A percentile compares a stretch with the other conserved stretches of the same genome.
Evolutionary conservation across 2,797 vertebrate genomes (phyloP).

Genomic region (Notamacropus eugenii): DNA sequence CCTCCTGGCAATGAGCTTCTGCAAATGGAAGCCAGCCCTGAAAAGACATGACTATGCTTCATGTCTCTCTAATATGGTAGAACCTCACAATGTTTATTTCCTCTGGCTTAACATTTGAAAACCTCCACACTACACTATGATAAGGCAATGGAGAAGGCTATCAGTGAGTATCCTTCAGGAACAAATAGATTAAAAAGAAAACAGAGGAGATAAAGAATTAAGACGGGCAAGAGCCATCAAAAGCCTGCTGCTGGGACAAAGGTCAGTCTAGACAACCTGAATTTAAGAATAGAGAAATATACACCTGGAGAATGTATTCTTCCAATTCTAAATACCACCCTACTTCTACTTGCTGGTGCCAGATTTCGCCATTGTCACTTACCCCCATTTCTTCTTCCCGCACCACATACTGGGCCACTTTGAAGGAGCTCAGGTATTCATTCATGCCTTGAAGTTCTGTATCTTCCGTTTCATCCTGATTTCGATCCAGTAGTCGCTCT

Average conservation of each 20-base stretch:
- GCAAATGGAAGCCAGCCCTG: background rate
- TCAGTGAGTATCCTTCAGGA: background rate
- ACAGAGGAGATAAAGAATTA: background rate
- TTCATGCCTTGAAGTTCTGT: conserved; percentile 99
- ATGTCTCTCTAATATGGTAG: background rate
- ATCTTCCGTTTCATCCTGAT: conserved; percentile 97
- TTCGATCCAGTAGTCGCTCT: conserved; percentile 93
- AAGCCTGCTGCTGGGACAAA: background rate
- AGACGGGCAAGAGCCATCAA: background rate
- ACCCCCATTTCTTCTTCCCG: conserved; percentile 98
- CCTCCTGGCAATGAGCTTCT: background rate
- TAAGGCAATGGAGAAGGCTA: background rate
- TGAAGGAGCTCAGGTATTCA: conserved; percentile 99
- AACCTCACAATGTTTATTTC: background rate
- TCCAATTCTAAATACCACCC: conserved; percentile 38
- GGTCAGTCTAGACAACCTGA: conserved; percentile 20
- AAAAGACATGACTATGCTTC: background rate
- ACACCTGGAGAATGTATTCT: background rate
- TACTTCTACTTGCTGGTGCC: conserved; percentile 32
- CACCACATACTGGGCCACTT: conserved; percentile 99
- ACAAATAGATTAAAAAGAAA: conserved; percentile 8
- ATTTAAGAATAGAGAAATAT: conserved; percentile 17
- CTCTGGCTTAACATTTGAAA: background rate
- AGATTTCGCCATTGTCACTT: conserved; percentile 80
- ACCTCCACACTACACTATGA: background rate